phyloP scores from a whole-genome alignment of 2,797 vertebrate species.

The Melanogrammus aeglefinus region DNA sequence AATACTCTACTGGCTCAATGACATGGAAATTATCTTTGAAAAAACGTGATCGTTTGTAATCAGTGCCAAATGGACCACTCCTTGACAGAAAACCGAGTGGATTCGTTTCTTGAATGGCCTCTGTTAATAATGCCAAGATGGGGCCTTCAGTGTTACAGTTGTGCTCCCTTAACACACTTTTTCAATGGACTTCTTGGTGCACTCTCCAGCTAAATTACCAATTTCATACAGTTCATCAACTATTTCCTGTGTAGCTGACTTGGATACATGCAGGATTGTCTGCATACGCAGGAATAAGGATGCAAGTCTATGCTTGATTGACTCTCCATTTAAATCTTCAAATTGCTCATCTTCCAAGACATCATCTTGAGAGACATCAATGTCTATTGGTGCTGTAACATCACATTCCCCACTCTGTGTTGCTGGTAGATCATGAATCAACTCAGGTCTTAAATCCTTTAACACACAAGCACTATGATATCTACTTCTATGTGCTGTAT shows the following conservation, averaged over 20 bases:
- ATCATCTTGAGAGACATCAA: constrained; percentile 19
- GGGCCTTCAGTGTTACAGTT: constrained; percentile 12
- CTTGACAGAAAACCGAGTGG: constrained; percentile 30
- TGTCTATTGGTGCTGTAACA: neutral
- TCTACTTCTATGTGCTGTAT: constrained; percentile 30
- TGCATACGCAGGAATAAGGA: constrained; percentile 22
- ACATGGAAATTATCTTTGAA: constrained; percentile 31
- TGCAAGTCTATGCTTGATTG: constrained; percentile 21
- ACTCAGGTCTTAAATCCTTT: constrained; percentile 20
- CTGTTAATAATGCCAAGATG: constrained; percentile 24
- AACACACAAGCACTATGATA: constrained; percentile 16
- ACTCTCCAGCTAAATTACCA: constrained; percentile 14
- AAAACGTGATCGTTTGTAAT: constrained; percentile 24
- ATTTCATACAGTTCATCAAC: constrained; percentile 25
- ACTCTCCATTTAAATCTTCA: constrained; percentile 12
- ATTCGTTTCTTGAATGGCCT: constrained; percentile 30
- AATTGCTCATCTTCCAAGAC: neutral
- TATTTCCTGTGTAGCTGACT: constrained; percentile 13
- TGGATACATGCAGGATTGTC: constrained; percentile 18
- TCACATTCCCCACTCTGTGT: neutral
- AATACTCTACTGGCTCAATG: constrained; percentile 30
- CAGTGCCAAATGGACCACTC: constrained; percentile 22
- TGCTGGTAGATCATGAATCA: constrained; percentile 10
- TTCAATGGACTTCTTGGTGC: constrained; percentile 13
- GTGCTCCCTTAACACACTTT: constrained; percentile 3